A percentile compares a stretch with the other conserved stretches of the same genome.
Conservation (phyloP, 2,113 vertebrate species). For the Alethe diademata region DNA sequence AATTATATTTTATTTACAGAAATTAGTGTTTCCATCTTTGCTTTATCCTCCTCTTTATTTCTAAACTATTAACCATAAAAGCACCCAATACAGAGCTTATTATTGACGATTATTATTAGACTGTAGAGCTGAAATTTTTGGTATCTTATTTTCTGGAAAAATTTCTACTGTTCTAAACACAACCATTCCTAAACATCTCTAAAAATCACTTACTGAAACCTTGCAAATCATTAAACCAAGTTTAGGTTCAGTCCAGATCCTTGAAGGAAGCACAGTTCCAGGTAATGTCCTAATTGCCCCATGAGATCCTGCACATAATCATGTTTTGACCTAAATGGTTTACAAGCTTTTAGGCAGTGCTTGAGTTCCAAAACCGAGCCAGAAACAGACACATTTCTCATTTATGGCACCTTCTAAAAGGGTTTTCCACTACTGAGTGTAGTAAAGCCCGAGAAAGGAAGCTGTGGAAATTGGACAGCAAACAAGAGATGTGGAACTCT, state of each 20-base stretch:
- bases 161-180: neutral
- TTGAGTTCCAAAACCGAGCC: neutral
- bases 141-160: neutral
- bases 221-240: neutral
- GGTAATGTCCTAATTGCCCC: neutral
- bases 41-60: neutral
- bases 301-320: neutral
- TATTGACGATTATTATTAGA: neutral
- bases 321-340: neutral
- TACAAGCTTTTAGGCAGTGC: neutral
- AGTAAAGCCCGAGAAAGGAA: neutral
- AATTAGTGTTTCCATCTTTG: neutral
- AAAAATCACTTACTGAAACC: neutral
- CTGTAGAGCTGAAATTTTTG: neutral
- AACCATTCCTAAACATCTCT: neutral
- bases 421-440: neutral
- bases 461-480: neutral
- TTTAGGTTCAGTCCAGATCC: neutral
- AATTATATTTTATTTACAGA: neutral
- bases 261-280: neutral
- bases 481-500: neutral
- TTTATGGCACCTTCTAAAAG: neutral
- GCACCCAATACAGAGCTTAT: neutral
- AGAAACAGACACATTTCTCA: neutral
- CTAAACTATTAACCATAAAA: neutral